These are phyloP conservation scores for Aplodontia rufa DNA, from an alignment of 2,113 vertebrate genomes.

Conservation along the genomic window DNA sequence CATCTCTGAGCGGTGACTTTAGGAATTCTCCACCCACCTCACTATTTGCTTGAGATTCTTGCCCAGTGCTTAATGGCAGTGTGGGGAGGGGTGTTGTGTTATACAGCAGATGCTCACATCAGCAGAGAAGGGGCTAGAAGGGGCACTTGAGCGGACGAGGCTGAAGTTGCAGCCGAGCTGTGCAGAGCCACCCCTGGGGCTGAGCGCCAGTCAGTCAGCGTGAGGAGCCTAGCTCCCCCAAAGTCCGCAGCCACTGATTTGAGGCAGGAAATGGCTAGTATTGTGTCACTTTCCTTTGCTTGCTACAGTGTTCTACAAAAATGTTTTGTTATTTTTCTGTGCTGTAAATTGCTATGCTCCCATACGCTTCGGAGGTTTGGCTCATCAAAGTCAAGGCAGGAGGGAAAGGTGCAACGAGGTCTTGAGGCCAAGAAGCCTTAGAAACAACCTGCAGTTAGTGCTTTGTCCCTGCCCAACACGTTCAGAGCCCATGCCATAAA, in stretches of 20 bases:
- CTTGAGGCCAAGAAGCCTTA: too few species aligned
- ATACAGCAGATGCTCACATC: not conserved
- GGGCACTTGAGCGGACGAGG: not conserved
- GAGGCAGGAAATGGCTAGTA: not conserved
- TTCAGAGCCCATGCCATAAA: not conserved
- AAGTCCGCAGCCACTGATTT: not conserved
- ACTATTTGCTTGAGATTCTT: not conserved
- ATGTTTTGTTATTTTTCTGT: not conserved
- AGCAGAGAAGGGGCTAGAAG: not conserved
- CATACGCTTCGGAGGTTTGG: not conserved
- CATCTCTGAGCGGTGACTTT: not conserved
- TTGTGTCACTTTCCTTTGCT: constrained; percentile 65
- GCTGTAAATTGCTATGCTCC: not conserved
- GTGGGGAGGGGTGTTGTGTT: accelerated
- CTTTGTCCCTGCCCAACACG: accelerated
- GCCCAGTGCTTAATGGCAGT: not conserved
- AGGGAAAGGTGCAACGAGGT: too few species aligned
- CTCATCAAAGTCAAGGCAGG: not conserved
- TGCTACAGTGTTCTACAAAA: constrained; percentile 31
- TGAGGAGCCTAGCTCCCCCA: too few species aligned
- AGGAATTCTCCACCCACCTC: not conserved
- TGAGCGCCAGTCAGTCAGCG: accelerated
- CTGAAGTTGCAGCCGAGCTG: too few species aligned
- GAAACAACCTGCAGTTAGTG: accelerated
- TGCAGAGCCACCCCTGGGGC: accelerated